Evolutionary conservation across 2,888 invertebrate species (phyloP), one percentile per base, ranked within the genome.

Genomic region (Drosophila incognita): DNA sequence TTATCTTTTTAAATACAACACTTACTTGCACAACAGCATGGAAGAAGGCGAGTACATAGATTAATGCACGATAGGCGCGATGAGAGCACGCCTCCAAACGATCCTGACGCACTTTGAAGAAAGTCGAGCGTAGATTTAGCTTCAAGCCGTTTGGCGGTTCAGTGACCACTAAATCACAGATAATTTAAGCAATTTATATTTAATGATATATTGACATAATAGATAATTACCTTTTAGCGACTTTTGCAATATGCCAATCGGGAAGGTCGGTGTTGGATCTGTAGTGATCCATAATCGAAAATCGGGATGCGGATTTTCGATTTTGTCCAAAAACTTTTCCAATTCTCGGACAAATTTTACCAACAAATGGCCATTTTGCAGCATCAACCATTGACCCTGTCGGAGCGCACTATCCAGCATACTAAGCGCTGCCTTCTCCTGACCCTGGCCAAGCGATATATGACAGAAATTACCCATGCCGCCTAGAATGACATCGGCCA

Each of bases 231-330:
- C 97, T 95, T 97, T 97, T 0, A 97, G 94, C 0, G 97, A 97
- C 71, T 96, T 94, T 92, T 98, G 98, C 57, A 98, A 93, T 76
- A 98, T 96, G 33, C 98, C 98, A 75, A 98, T 97, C 1, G 98
- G 98, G 93, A 98, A 98, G 1, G 95, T 95, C 0, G 96, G 95
- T 0, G 96, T 96, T 0, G 98, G 97, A 92, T 98, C 98, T 0
- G 98, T 98, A 18, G 98, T 98, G 57, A 98, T 94, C 98, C 98
- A 98, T 2, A 98, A 94, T 10, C 98, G 94, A 93, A 98, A 98
- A 93, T 98, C 97, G 0, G 97, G 97, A 94, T 98, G 98, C 0
- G 97, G 97, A 84, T 96, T 96, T 65, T 94, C 95, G 88, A 97
- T 94, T 92, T 95, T 94, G 90, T 98, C 98, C 59, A 98, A 93